phyloP scores from a whole-genome alignment of 2,113 vertebrate genomes.

The Xyliphius kryptos region DNA sequence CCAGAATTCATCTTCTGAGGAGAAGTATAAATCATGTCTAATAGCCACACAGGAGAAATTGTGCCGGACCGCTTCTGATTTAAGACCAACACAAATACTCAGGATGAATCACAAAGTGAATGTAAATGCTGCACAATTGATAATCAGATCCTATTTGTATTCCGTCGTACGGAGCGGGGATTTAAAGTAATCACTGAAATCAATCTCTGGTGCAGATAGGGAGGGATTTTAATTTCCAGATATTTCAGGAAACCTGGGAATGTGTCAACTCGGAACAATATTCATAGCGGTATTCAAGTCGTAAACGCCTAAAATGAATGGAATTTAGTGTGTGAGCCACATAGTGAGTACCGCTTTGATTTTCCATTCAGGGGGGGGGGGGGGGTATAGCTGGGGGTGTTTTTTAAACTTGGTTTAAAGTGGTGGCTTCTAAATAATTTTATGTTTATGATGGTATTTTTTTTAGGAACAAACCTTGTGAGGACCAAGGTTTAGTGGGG shows the following conservation, averaged over 20 bases:
- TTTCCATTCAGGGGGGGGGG: not conserved
- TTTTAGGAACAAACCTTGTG: no score
- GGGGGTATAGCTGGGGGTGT: no score
- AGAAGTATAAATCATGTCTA: constrained; percentile 25
- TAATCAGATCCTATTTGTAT: constrained; percentile 26
- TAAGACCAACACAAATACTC: constrained; percentile 8
- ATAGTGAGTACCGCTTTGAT: not conserved
- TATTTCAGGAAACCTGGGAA: not conserved
- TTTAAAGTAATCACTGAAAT: constrained; percentile 3
- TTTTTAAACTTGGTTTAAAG: no score
- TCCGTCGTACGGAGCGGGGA: constrained; percentile 1
- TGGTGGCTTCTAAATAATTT: no score
- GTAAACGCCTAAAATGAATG: not conserved
- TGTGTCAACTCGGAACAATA: not conserved
- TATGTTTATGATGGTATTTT: no score
- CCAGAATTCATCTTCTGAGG: constrained; percentile 1
- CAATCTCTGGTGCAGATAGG: constrained; percentile 1
- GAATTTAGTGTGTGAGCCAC: not conserved
- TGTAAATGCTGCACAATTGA: constrained; percentile 20
- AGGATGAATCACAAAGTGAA: constrained; percentile 1
- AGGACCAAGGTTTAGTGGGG: no score
- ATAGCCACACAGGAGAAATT: constrained; percentile 15
- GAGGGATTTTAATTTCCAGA: not conserved
- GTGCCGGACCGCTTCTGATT: constrained; percentile 25
- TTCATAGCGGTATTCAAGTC: not conserved